Percentiles rank a stretch among this genome's conserved stretches.
Conservation (phyloP, 2,797 vertebrate genomes). For the Sylvia borin region DNA sequence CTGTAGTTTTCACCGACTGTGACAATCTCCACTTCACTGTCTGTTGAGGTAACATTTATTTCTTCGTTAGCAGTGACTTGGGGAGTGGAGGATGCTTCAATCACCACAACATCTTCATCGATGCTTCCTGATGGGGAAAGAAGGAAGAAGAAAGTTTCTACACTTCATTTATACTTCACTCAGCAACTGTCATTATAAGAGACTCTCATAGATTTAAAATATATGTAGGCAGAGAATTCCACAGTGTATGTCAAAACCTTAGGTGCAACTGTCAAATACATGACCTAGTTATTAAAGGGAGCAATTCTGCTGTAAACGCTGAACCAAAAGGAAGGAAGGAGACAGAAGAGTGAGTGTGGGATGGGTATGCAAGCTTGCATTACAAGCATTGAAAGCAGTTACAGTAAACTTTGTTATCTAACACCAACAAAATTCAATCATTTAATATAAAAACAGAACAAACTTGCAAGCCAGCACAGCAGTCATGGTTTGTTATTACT, state of each 20-base stretch:
- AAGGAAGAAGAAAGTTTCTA: not conserved
- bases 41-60: constrained; percentile 99
- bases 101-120: constrained; percentile 98
- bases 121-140: constrained; percentile 83
- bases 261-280: not conserved
- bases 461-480: not conserved
- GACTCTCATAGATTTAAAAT: not conserved
- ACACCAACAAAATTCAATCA: not conserved
- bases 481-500: not conserved
- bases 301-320: not conserved
- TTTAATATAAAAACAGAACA: not conserved
- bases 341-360: not conserved
- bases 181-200: not conserved
- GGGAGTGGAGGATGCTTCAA: constrained; percentile 93
- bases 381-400: not conserved
- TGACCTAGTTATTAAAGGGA: not conserved
- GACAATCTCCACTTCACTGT: constrained; percentile 98
- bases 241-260: not conserved
- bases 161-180: not conserved
- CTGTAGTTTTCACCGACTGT: constrained; percentile 96
- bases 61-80: constrained; percentile 95
- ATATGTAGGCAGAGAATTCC: not conserved
- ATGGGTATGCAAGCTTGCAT: not conserved
- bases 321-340: not conserved
- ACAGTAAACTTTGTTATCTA: not conserved